Conservation (phyloP, 2,797 vertebrate species). For the Salmo trutta region DNA sequence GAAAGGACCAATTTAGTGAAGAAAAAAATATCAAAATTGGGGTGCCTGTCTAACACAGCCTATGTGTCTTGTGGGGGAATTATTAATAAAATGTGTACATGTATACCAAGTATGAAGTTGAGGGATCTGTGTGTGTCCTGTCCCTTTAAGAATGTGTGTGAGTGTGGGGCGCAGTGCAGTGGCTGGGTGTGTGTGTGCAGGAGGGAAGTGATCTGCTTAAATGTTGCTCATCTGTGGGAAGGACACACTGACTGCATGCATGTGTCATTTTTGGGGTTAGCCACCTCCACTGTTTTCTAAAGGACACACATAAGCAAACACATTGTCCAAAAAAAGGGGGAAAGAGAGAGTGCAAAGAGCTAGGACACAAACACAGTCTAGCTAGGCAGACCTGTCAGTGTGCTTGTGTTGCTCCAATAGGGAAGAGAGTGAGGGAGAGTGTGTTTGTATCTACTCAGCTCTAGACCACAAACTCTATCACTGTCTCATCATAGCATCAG, state of each 20-base stretch:
- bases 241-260: conserved; percentile 72
- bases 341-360: background rate
- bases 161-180: background rate
- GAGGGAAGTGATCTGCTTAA: background rate
- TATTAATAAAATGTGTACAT: background rate
- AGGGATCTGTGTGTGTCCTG: background rate
- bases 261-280: conserved; percentile 16
- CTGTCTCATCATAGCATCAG: conserved; percentile 67
- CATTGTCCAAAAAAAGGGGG: background rate
- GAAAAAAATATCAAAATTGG: background rate
- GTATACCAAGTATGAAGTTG: background rate
- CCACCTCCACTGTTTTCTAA: conserved; percentile 19
- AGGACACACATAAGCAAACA: conserved; percentile 36
- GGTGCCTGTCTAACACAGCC: background rate
- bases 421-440: conserved; percentile 10
- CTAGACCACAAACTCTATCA: conserved; percentile 67
- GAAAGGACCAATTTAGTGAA: too few species aligned
- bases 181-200: conserved; percentile 15
- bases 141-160: conserved; percentile 16
- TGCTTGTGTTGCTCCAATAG: conserved; percentile 1
- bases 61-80: background rate
- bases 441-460: conserved; percentile 55
- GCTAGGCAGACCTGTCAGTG: background rate
- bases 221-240: conserved; percentile 52
- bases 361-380: background rate